A percentile compares a stretch with the other conserved stretches of the same genome.
These are phyloP conservation scores for Eupithecia centaureata DNA, from an alignment of 2,888 invertebrate species.

Conservation along the genomic window DNA sequence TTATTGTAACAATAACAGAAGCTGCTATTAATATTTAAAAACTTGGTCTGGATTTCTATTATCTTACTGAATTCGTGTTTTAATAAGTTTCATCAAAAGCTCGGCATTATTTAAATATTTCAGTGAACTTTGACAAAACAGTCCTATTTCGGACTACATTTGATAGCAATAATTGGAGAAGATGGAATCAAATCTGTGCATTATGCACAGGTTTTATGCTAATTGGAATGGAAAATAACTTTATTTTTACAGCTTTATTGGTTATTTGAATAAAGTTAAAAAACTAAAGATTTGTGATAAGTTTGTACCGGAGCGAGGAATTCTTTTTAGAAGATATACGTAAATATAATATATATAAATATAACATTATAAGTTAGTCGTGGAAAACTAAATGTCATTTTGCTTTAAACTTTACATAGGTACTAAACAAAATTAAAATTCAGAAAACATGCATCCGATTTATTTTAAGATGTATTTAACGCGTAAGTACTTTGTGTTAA, in stretches of 20 bases:
- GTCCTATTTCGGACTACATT: slow-evolving; percentile 26
- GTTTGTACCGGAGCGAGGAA: background rate
- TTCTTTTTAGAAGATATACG: too few relatives aligned
- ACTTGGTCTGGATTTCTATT: slow-evolving; percentile 22
- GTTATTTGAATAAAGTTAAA: background rate
- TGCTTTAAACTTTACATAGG: background rate
- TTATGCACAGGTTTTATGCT: too few relatives aligned
- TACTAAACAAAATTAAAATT: background rate
- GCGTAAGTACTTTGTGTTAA: too few relatives aligned
- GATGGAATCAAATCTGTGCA: slow-evolving; percentile 31
- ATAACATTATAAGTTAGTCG: background rate
- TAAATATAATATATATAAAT: too few relatives aligned
- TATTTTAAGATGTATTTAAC: too few relatives aligned
- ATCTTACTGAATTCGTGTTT: slow-evolving; percentile 23
- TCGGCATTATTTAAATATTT: slow-evolving; percentile 32
- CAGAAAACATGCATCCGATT: background rate
- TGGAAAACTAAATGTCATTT: background rate
- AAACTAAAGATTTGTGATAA: background rate
- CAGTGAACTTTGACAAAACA: slow-evolving; percentile 31
- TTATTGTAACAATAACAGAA: slow-evolving; percentile 14
- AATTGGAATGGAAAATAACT: slow-evolving; percentile 8
- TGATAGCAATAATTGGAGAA: slow-evolving; percentile 24
- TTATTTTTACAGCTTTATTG: background rate
- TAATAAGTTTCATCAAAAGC: slow-evolving; percentile 28
- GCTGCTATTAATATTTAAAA: slow-evolving; percentile 20